A percentile compares a stretch with the other conserved stretches of the same genome.
Conservation (phyloP, 2,888 invertebrate species). For the Orthosia gothica region DNA sequence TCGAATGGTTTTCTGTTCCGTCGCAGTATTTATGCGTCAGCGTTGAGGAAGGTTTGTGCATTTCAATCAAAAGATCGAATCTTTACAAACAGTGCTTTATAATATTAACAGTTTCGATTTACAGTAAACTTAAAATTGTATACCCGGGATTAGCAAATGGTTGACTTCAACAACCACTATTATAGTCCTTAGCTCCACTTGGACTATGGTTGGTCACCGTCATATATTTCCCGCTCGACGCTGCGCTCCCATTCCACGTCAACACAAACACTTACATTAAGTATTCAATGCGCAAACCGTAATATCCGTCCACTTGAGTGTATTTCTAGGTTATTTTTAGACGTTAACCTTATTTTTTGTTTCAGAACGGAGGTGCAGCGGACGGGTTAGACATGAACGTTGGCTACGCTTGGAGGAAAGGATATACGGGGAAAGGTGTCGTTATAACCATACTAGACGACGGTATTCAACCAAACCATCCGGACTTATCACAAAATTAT, state of each 20-base stretch:
- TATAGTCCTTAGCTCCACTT: background rate
- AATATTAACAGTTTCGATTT: background rate
- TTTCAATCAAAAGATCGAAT: too few species aligned
- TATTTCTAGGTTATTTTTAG: conserved; percentile 58
- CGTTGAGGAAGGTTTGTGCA: too few species aligned
- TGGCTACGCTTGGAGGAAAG: conserved; percentile 98
- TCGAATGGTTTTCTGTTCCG: too few species aligned
- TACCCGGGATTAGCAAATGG: background rate
- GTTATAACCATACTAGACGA: conserved; percentile 99
- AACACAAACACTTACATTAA: conserved; percentile 60
- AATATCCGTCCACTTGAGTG: conserved; percentile 58
- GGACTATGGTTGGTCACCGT: background rate
- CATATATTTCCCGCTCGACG: conserved; percentile 40
- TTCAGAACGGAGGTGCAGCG: conserved; percentile 97
- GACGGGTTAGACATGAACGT: conserved; percentile 99
- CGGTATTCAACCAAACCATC: conserved; percentile 99
- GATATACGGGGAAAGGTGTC: conserved; percentile 98
- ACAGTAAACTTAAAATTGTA: background rate
- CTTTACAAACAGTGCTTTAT: background rate
- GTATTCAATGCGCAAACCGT: conserved; percentile 60
- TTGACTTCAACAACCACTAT: background rate
- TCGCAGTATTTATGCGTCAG: too few species aligned
- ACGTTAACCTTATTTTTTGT: conserved; percentile 63
- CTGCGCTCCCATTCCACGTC: conserved; percentile 42
- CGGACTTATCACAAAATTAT: conserved; percentile 97